Percentiles rank a stretch among this genome's conserved stretches.
Conservation (phyloP, 2,797 vertebrate species). For the Periparus ater region DNA sequence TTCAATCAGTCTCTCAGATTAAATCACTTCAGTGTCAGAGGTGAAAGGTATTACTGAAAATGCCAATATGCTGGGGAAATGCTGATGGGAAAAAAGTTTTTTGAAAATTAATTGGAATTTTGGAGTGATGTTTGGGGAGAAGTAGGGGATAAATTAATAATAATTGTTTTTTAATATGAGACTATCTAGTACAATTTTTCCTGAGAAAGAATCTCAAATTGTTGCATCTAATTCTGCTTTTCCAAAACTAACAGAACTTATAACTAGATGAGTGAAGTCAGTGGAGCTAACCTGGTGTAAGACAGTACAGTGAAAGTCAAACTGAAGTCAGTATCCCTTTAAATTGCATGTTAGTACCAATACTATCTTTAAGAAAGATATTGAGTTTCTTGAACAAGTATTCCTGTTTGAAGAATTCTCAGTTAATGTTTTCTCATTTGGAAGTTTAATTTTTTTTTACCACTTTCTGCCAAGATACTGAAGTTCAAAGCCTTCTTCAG, state of each 20-base stretch:
- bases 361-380: background rate
- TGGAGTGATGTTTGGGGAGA: background rate
- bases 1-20: background rate
- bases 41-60: background rate
- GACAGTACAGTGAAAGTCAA: background rate
- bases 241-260: background rate
- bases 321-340: background rate
- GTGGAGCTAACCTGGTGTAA: background rate
- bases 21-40: background rate
- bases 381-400: background rate
- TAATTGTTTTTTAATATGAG: background rate
- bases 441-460: background rate
- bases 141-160: background rate
- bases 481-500: background rate
- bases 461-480: background rate
- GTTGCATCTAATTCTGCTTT: background rate
- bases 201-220: background rate
- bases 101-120: background rate
- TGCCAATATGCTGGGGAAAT: background rate
- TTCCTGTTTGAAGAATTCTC: background rate
- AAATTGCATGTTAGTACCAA: background rate
- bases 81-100: background rate
- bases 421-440: background rate
- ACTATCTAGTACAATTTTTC: background rate
- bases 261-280: background rate